Base-by-base conservation (phyloP, 2,888 invertebrate species). In the Homarus gammarus region DNA sequence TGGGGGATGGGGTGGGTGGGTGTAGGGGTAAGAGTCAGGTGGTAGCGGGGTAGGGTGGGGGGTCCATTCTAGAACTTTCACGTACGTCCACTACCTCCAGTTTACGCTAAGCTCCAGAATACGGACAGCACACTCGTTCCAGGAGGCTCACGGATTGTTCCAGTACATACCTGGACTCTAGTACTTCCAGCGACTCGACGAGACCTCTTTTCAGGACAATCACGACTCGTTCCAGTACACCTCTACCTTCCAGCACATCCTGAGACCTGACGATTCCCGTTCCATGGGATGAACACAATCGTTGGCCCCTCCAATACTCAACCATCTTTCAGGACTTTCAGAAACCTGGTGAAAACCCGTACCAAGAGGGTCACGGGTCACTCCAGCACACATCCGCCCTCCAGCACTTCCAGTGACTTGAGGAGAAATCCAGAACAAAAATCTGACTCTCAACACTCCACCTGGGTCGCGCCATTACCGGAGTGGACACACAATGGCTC, bases 361-460 rank as follows among this genome's bases (percentile, higher is more conserved):
- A n/a, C n/a, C 22, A 73, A n/a, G 22, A 73, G 38, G 27, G 22
- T 27, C 27, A 64, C 12, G 64, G 64, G 1, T 2, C 27, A 12
- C 27, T n/a, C 6, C 22, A 22, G 27, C 12, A 27, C 27, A 64
- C 27, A 12, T 22, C 27, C 12, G 27, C n/a, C 27, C 27, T 64
- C n/a, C 64, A 64, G 64, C 27, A 27, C 64, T 64, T 64, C 64
- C 64, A 64, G 27, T 18, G 64, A 27, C 64, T 27, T 64, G 64
- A 27, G 27, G 64, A 64, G 64, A 64, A 64, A 27, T 64, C 27
- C 64, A 27, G 22, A 3, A 18, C 18, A 56, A 18, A 56, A 56
- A 56, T 56, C 56, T 56, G 12, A 12, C 18, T 64, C 27, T 0
- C 64, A n/a, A 64, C 64, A 5, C 64, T 27, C 64, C 64, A 64